Evolutionary conservation across 2,113 vertebrate genomes (phyloP).

Genomic region (Barnardius zonarius): DNA sequence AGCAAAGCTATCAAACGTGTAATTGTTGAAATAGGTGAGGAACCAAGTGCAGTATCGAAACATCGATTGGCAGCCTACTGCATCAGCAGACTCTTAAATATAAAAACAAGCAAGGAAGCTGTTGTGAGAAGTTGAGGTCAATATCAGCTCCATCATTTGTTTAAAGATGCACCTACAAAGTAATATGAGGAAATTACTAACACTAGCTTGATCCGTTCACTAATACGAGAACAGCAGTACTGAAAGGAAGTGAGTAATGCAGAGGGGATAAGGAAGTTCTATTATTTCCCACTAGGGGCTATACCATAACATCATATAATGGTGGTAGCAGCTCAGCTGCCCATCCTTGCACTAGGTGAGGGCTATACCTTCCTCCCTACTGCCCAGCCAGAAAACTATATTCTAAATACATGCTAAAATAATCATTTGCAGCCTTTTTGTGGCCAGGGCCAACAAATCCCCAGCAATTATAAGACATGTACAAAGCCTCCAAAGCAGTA

Average conservation of each 20-base stretch:
- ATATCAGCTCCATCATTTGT: not conserved
- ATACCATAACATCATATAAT: not conserved
- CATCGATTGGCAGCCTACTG: not conserved
- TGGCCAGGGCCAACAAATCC: not conserved
- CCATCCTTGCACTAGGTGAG: not conserved
- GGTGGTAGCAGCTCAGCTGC: not conserved
- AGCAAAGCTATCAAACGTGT: not conserved
- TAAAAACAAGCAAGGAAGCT: not conserved
- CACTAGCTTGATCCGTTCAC: not conserved
- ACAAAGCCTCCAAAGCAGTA: not conserved
- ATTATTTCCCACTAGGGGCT: not conserved
- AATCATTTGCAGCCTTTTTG: not conserved
- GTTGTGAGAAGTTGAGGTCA: not conserved
- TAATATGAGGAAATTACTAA: not conserved
- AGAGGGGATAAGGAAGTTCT: accelerated
- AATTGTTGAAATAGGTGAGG: not conserved
- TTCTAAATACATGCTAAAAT: not conserved
- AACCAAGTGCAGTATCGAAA: not conserved
- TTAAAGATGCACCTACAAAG: not conserved
- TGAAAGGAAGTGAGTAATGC: not conserved
- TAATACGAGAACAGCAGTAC: not conserved
- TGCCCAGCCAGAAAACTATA: not conserved
- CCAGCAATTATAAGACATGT: not conserved
- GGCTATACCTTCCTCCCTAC: not conserved
- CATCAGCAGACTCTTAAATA: accelerated